Base-by-base conservation (phyloP, 2,113 vertebrate genomes). In the Tragelaphus scriptus region DNA sequence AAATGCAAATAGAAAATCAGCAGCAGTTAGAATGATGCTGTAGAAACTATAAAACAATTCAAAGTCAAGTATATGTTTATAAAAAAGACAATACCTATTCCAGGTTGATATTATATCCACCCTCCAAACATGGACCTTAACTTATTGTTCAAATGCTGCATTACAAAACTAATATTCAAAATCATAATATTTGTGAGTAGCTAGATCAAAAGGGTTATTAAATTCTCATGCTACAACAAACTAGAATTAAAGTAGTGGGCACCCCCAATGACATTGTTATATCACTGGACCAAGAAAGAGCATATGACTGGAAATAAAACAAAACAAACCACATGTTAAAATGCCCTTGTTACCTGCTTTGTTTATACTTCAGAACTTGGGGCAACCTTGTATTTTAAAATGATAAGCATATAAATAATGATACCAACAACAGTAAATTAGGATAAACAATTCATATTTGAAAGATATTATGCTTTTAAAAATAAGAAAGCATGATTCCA, bases 381-480 rank as follows among this genome's bases (percentile, higher is more conserved):
- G 19, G 23, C 3, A 32, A 63, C 2, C 77, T 86, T 93, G 1
- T 56, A 63, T 51, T 79, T 82, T 75, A 85, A 95, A 95, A 68
- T 91, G 30, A 51, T 40, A 68, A 58, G 4, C 51, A 53, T 59
- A 5, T 30, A 85, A 84, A 51, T 63, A 84, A 36, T 55, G 21
- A 91, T 14, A 85, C 7, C 16, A 93, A 79, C 0, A 85, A 47
- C 12, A 68, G 71, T 36, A 58, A n/a, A 92, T 75, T 93, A 97
- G 87, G 26, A 91, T 92, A 97, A 95, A 81, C 53, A 58, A 49
- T 97, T 93, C 25, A 95, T 90, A 95, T 85, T 92, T 87, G 71
- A 98, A 98, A 94, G 55, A 80, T 49, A 92, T 65, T 87, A 96
- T 40, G 90, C 81, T 98, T 96, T 85, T 96, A 96, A 97, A 95